phyloP scores from a whole-genome alignment of 1,140 invertebrate species.

The Euschistus heros region DNA sequence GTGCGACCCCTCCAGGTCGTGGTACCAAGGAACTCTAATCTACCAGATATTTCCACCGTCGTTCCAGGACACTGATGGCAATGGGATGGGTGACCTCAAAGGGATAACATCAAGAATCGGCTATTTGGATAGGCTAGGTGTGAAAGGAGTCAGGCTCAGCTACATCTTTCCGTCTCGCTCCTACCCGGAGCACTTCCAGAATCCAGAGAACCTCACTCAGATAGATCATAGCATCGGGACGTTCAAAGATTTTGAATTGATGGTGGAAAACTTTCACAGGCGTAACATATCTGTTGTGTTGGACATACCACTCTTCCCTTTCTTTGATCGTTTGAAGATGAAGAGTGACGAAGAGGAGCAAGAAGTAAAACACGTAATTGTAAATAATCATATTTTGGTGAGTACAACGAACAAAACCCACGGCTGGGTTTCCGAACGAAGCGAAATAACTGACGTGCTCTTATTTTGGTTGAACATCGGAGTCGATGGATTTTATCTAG shows the following conservation, averaged over 20 bases:
- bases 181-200: slow-evolving; percentile 57
- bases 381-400: slow-evolving; percentile 28
- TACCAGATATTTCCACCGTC: slow-evolving; percentile 75
- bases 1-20: slow-evolving; percentile 54
- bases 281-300: slow-evolving; percentile 59
- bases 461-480: slow-evolving; percentile 51
- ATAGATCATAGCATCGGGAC: slow-evolving; percentile 53
- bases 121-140: slow-evolving; percentile 54
- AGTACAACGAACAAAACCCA: slow-evolving; percentile 7
- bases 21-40: slow-evolving; percentile 70
- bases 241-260: slow-evolving; percentile 49
- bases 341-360: slow-evolving; percentile 2
- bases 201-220: slow-evolving; percentile 47
- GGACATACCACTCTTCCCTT: slow-evolving; percentile 58
- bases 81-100: slow-evolving; percentile 61
- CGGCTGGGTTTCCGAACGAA: slow-evolving; percentile 24
- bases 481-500: slow-evolving; percentile 72
- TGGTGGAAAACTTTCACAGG: slow-evolving; percentile 47
- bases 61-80: slow-evolving; percentile 60
- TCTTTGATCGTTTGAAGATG: slow-evolving; percentile 34
- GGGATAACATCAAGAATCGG: slow-evolving; percentile 54
- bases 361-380: slow-evolving; percentile 24
- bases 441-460: slow-evolving; percentile 38
- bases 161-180: slow-evolving; percentile 58
- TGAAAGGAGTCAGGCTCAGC: slow-evolving; percentile 56